Evolutionary conservation across 92 coral and sea anemone genomes (phyloP), one percentile per base, ranked within the genome.

Genomic region (Pocillopora meandrina): DNA sequence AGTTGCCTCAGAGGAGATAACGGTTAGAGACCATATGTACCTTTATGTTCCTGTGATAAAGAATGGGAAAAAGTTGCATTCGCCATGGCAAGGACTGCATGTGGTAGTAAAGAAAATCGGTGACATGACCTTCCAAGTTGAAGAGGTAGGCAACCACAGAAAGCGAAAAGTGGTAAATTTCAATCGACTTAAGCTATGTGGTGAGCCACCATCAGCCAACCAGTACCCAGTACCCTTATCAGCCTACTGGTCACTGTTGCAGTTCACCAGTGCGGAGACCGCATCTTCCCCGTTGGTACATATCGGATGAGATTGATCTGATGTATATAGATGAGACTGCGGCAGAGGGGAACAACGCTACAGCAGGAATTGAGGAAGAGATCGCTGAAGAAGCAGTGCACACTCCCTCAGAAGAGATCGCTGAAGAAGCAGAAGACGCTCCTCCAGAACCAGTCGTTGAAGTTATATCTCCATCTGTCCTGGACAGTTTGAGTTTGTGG

Each of bases 11-110:
- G 87, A 35, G 31, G 61, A 70, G 9, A 82, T 88, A 26, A 63
- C 75, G 70, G 76, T 81, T 58, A 83, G 90, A 7, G 83, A 82
- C 69, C 76, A 72, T 13, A 83, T 87, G 21, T 78, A 75, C 77
- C 79, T 80, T 1, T 84, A 78, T 35, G 79, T 8, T 19, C 35
- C 76, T 1, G 78, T 76, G 8, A 71, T 58, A 6, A 78, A 85
- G 85, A 85, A 85, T 31, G 85, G 78, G 56, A 82, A 68, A 16
- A 85, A 85, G 56, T 61, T 85, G 20, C 88, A 77, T 66, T 73
- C 58, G 67, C 85, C 85, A 57, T 85, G 78, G 71, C 56, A 62
- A 21, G 85, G 85, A 5, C 88, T 78, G 19, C 78, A 61, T 49
- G 0, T 66, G 12, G 77, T 85, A 18, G 20, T 56, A 1, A 15